Evolutionary conservation across 2,113 vertebrate genomes (phyloP).

Genomic region (Elephas maximus): DNA sequence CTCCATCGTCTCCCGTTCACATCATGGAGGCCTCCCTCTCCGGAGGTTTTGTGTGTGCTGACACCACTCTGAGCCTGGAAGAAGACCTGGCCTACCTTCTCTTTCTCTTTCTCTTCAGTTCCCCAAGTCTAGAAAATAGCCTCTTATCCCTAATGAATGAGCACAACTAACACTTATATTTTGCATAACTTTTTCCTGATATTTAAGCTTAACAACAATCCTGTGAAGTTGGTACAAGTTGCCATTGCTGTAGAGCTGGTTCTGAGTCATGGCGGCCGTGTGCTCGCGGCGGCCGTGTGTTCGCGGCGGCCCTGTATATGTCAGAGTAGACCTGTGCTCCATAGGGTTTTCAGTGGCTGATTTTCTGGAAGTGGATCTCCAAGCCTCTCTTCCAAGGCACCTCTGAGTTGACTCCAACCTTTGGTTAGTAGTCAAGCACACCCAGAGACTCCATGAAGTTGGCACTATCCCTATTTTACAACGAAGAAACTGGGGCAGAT

Average conservation of each 20-base stretch:
- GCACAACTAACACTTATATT: neutral
- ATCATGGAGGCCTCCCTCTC: neutral
- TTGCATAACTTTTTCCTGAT: neutral
- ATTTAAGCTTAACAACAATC: neutral
- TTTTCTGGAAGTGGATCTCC: too few relatives aligned
- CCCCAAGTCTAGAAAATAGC: neutral
- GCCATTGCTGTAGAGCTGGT: too few relatives aligned
- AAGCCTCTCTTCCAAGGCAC: too few relatives aligned
- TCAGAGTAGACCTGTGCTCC: too few relatives aligned
- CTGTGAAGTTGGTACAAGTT: neutral
- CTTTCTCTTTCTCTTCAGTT: neutral
- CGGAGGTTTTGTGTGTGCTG: neutral
- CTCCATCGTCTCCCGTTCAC: neutral
- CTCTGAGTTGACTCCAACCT: too few relatives aligned
- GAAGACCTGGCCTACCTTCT: neutral
- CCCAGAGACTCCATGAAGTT: neutral
- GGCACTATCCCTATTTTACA: neutral
- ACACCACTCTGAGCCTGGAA: neutral
- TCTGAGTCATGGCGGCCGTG: too few relatives aligned
- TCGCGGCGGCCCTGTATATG: too few relatives aligned
- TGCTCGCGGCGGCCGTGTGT: too few relatives aligned
- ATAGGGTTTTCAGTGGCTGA: too few relatives aligned
- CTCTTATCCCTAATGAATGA: neutral
- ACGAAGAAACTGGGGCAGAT: neutral
- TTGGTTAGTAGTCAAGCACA: neutral